Evolutionary conservation across 1,140 invertebrate genomes (phyloP).

Genomic region (Drosophila serrata): DNA sequence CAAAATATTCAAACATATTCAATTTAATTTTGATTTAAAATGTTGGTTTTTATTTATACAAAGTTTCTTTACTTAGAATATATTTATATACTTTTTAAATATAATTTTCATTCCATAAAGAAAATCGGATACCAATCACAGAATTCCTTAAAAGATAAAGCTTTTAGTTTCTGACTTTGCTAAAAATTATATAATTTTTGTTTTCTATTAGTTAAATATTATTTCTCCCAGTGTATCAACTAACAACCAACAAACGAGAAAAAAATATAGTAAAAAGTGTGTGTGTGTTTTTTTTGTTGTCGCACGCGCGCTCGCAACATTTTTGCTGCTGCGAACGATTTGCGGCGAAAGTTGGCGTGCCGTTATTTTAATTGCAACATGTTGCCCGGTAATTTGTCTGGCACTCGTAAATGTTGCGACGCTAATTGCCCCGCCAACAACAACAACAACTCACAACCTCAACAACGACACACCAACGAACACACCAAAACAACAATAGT

Average conservation of each 20-base stretch:
- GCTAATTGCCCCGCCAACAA: conserved; percentile 65
- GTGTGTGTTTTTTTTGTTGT: conserved; percentile 47
- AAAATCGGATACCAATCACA: too few species aligned
- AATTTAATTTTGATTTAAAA: too few species aligned
- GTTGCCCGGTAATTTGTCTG: conserved; percentile 81
- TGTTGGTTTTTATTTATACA: too few species aligned
- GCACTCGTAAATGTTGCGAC: conserved; percentile 80
- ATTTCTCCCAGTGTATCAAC: conserved; percentile 16
- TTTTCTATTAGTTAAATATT: neutral
- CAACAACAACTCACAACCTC: conserved; percentile 18
- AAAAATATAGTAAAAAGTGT: neutral
- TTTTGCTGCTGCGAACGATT: conserved; percentile 63
- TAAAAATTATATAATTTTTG: too few species aligned
- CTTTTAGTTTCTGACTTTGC: too few species aligned
- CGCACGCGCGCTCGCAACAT: conserved; percentile 76
- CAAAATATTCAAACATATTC: too few species aligned
- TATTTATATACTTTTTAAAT: too few species aligned
- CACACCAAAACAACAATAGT: conserved; percentile 24
- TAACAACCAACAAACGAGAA: conserved; percentile 10
- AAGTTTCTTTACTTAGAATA: too few species aligned
- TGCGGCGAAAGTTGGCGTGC: conserved; percentile 80
- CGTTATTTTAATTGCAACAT: conserved; percentile 83
- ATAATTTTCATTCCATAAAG: too few species aligned
- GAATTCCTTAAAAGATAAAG: too few species aligned
- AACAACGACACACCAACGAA: conserved; percentile 8